Conservation (phyloP, 1,140 invertebrate genomes). For the Penaeus indicus region DNA sequence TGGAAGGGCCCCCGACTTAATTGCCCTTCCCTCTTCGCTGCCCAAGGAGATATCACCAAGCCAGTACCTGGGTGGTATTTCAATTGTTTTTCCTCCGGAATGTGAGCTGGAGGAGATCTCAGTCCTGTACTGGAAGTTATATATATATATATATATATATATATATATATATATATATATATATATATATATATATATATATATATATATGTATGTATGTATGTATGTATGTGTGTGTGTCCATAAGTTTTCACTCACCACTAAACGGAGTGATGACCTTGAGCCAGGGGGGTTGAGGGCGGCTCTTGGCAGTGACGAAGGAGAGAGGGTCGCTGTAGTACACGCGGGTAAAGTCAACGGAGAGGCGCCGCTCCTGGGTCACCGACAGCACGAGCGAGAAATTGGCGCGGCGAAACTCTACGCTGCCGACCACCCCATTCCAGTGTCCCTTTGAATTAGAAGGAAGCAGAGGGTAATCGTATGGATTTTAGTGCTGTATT, state of each 20-base stretch:
- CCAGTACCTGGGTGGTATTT: background rate
- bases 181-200: too few species aligned
- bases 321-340: conserved; percentile 48
- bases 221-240: too few species aligned
- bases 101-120: too few species aligned
- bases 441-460: conserved; percentile 43
- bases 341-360: conserved; percentile 43
- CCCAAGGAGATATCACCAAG: background rate
- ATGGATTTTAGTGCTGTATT: too few species aligned
- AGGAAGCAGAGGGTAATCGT: background rate
- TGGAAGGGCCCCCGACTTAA: background rate
- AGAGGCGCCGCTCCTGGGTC: conserved; percentile 21
- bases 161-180: too few species aligned
- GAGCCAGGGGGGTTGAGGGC: conserved; percentile 33
- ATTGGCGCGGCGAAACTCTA: conserved; percentile 48
- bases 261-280: conserved; percentile 50
- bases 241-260: conserved; percentile 23
- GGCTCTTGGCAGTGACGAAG: conserved; percentile 53
- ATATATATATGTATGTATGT: too few species aligned
- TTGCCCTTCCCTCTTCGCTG: background rate
- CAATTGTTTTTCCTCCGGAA: too few species aligned
- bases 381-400: conserved; percentile 49
- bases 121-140: too few species aligned
- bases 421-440: conserved; percentile 48
- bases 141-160: too few species aligned